phyloP scores from a whole-genome alignment of 1,140 invertebrate genomes.

The Drosophila sp. region DNA sequence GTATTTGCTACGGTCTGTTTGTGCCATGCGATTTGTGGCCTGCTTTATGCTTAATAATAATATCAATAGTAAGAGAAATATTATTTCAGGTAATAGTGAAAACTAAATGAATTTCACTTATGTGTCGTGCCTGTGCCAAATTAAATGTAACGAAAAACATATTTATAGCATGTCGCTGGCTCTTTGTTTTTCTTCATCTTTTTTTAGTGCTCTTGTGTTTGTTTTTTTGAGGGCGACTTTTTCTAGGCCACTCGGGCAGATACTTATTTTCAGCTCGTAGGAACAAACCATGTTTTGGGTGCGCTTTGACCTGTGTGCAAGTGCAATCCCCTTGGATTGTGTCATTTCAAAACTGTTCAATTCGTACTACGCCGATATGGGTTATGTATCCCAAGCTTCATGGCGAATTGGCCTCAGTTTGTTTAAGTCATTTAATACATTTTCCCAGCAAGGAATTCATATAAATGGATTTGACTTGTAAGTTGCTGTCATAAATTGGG shows the following conservation, averaged over 20 bases:
- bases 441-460: constrained; percentile 24
- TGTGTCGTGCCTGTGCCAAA: constrained; percentile 75
- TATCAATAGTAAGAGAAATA: constrained; percentile 42
- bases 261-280: constrained; percentile 54
- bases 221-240: constrained; percentile 59
- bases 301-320: constrained; percentile 58
- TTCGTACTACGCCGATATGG: constrained; percentile 22
- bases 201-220: constrained; percentile 29
- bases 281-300: constrained; percentile 71
- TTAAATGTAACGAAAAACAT: constrained; percentile 74
- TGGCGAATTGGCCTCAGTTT: constrained; percentile 21
- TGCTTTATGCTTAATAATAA: constrained; percentile 52
- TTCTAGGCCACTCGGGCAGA: constrained; percentile 73
- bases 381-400: constrained; percentile 59
- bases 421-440: background rate
- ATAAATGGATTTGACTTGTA: constrained; percentile 31
- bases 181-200: constrained; percentile 60
- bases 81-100: constrained; percentile 63
- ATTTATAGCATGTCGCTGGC: constrained; percentile 67
- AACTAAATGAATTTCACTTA: constrained; percentile 81
- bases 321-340: constrained; percentile 38
- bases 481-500: constrained; percentile 29
- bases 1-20: constrained; percentile 39
- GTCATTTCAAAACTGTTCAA: constrained; percentile 42
- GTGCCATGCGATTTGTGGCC: constrained; percentile 70